Base-by-base conservation (phyloP, 2,113 vertebrate species). In the Pelvicachromis taeniatus region DNA sequence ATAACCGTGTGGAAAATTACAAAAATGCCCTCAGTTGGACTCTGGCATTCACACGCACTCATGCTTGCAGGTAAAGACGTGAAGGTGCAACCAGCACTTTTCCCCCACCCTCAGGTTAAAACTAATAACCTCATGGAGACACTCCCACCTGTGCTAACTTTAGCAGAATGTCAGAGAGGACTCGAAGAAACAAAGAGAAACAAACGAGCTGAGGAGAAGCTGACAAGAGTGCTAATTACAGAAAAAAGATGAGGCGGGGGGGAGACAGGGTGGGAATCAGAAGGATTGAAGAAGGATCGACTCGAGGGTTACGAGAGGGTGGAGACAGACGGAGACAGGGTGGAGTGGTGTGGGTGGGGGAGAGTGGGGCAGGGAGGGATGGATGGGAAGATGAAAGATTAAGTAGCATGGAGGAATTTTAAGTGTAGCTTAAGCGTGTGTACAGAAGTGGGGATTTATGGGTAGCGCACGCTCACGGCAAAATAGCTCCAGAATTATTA, bases 401-500 rank as follows among this genome's bases (percentile, higher is more conserved):
- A 91, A 94, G 94, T 89, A 78, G 61, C 91, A 70, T 81, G 86
- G 91, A 95, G 91, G 90, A 95, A 95, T 94, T 94, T 96, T 96
- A 95, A 95, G 92, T 95, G 90, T 89, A 87, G 91, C 84, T 94
- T 92, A 91, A 95, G 94, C 78, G 82, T 93, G 81, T 93, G 92
- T 93, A 93, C 56, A 92, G 90, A 93, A 93, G 48, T 89, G 80
- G 50, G 94, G 82, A 89, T 95, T 95, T 97, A 95, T 92, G 89
- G 92, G 88, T 86, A 93, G 88, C 86, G 90, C 88, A 91, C 59
- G 92, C 94, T 93, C 93, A 91, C 91, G 94, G 91, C 85, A 89
- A 87, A 94, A 96, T 92, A 94, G 88, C 93, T 94, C 87, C 90
- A 90, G 89, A 92, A 93, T 94, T 95, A 94, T 95, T 94, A 95